Percentiles rank a stretch among this genome's conserved stretches.
Evolutionary conservation across 2,888 invertebrate genomes (phyloP).

Genomic region (Nezara viridula): DNA sequence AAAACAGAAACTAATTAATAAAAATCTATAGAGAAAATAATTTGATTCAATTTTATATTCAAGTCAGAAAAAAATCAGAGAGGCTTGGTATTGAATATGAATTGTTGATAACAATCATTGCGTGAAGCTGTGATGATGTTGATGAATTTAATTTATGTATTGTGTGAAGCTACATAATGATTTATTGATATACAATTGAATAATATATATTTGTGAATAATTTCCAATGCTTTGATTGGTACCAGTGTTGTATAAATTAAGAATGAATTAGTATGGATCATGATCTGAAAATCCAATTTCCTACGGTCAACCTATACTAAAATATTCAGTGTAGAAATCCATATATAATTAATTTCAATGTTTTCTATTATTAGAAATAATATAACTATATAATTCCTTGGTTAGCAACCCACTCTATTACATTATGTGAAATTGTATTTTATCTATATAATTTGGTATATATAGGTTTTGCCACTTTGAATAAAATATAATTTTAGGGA

Average conservation of each 20-base stretch:
- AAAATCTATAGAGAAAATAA: too few species aligned
- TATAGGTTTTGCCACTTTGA: too few species aligned
- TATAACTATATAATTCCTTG: too few species aligned
- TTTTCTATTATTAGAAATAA: too few species aligned
- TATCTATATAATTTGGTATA: too few species aligned
- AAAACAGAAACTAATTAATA: too few species aligned
- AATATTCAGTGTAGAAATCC: neutral
- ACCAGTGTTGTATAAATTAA: neutral
- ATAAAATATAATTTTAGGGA: too few species aligned
- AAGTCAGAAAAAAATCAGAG: neutral
- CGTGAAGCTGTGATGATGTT: neutral
- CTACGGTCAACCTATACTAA: neutral
- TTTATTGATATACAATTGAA: neutral
- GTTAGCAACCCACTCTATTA: too few species aligned
- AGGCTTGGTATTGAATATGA: neutral
- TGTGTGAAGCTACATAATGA: neutral
- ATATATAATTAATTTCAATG: too few species aligned
- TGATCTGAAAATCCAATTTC: conserved; percentile 7
- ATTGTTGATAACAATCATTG: neutral
- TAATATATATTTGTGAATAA: neutral
- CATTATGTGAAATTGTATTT: too few species aligned
- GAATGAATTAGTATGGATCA: neutral
- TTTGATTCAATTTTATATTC: too few species aligned
- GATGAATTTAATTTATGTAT: conserved; percentile 16
- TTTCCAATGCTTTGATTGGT: neutral